A percentile compares a stretch with the other conserved stretches of the same genome.
These are phyloP conservation scores for Porites cylindrica DNA, from an alignment of 92 coral and sea anemone species.

Conservation along the genomic window DNA sequence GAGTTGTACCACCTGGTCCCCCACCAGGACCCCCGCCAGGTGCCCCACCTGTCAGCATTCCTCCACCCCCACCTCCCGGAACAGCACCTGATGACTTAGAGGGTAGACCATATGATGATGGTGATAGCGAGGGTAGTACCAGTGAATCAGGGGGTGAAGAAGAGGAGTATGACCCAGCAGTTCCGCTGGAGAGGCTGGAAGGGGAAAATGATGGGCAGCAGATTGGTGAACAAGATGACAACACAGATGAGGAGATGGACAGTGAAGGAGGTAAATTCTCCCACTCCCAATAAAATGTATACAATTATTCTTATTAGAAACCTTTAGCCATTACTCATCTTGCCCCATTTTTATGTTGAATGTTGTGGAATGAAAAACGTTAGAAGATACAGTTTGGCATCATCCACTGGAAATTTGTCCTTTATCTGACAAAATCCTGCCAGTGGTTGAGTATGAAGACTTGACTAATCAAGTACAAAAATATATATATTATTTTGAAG, in stretches of 20 bases:
- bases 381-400: too few relatives aligned
- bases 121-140: slow-evolving; percentile 80
- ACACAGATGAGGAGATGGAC: slow-evolving; percentile 62
- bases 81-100: slow-evolving; percentile 56
- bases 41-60: slow-evolving; percentile 60
- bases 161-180: slow-evolving; percentile 88
- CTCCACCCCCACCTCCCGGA: slow-evolving; percentile 83
- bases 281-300: too few relatives aligned
- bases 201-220: slow-evolving; percentile 40
- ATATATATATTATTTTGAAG: too few relatives aligned
- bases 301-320: too few relatives aligned
- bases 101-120: slow-evolving; percentile 63
- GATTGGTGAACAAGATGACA: slow-evolving; percentile 28
- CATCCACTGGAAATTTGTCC: too few relatives aligned
- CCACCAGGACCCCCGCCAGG: slow-evolving; percentile 80
- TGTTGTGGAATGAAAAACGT: too few relatives aligned
- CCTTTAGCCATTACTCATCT: too few relatives aligned
- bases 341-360: too few relatives aligned
- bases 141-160: slow-evolving; percentile 92
- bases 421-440: too few relatives aligned
- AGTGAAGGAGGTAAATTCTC: slow-evolving; percentile 31
- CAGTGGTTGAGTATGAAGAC: too few relatives aligned
- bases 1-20: slow-evolving; percentile 82
- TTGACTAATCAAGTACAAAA: too few relatives aligned
- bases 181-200: slow-evolving; percentile 55